Percentiles rank a stretch among this genome's conserved stretches.
Conservation (phyloP, 2,888 invertebrate species). For the Stictocephala bisonia region DNA sequence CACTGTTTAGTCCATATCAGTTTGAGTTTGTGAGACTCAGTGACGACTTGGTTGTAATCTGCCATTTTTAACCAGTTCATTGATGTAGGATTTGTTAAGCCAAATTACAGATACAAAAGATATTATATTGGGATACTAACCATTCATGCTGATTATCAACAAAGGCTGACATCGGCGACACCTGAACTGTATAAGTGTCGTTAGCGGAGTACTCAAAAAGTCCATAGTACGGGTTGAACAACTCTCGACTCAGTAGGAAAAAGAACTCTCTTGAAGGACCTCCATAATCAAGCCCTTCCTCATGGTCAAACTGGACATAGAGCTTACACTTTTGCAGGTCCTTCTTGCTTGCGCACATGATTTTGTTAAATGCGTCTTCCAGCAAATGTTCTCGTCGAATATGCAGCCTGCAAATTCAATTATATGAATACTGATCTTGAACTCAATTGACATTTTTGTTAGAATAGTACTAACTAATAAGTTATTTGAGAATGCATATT, state of each 20-base stretch:
- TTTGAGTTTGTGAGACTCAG: no score
- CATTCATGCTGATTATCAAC: constrained; percentile 98
- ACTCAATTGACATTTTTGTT: not conserved
- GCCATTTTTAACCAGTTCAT: no score
- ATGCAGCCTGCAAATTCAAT: constrained; percentile 86
- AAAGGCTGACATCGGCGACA: constrained; percentile 95
- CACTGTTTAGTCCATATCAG: no score
- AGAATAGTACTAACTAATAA: no score
- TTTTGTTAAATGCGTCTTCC: constrained; percentile 95
- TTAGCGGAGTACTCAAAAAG: constrained; percentile 98
- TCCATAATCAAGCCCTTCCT: constrained; percentile 97
- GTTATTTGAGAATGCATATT: no score
- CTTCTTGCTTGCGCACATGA: constrained; percentile 96
- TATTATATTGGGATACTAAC: constrained; percentile 71
- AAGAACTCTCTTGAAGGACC: constrained; percentile 98
- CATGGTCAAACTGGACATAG: constrained; percentile 93
- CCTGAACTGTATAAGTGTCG: constrained; percentile 96
- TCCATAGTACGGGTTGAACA: constrained; percentile 98
- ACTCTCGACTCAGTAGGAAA: constrained; percentile 94
- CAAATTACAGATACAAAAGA: no score
- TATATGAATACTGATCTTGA: no score
- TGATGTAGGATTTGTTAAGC: no score
- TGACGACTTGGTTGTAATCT: no score
- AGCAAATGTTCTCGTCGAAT: constrained; percentile 92
- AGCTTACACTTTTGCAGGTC: constrained; percentile 95